Evolutionary conservation across 2,797 vertebrate species (phyloP), one percentile per base, ranked within the genome.

Genomic region (Merluccius polli): DNA sequence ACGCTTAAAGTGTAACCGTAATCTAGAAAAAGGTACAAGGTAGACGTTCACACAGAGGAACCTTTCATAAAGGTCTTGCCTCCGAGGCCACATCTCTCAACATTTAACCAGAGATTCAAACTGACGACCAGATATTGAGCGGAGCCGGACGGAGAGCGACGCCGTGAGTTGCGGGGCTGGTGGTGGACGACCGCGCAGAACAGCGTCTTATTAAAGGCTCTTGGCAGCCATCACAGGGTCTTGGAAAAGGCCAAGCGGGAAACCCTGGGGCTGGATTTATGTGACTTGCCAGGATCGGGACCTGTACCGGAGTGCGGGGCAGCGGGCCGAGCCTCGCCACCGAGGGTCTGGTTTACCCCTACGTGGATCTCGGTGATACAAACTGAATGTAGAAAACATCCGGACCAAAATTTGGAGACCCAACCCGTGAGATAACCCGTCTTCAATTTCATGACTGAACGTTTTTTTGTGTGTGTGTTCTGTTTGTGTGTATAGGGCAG

Each of bases 181-280:
- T 35, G 78, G 81, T 77, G 81, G 79, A 87, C 75, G 81, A 89
- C 82, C 89, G 89, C 77, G 71, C 75, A 78, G 63, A 82, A 73
- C 81, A 78, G 29, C n/a, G 83, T 87, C 52, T 59, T 24, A 84
- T 89, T 72, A 88, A 81, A 78, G 78, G 83, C 88, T 79, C 75
- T 85, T 86, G 84, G 86, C 88, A 85, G 79, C 71, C 83, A 76
- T 81, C 79, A 87, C 78, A 78, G 82, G 74, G 74, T 85, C 75
- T 81, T 73, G 73, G 74, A 77, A 82, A 91, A 88, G 83, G 86
- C 82, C 82, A 84, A 29, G 24, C 59, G 75, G 70, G 44, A 33
- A 84, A 81, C 89, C 93, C 90, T 86, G 59, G 73, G 90, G 92
- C 89, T 86, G 83, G 86, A 89, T 87, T 90, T 90, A 91, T 92